Base-by-base conservation (phyloP, 2,113 vertebrate genomes). In the Taurulus bubalis region DNA sequence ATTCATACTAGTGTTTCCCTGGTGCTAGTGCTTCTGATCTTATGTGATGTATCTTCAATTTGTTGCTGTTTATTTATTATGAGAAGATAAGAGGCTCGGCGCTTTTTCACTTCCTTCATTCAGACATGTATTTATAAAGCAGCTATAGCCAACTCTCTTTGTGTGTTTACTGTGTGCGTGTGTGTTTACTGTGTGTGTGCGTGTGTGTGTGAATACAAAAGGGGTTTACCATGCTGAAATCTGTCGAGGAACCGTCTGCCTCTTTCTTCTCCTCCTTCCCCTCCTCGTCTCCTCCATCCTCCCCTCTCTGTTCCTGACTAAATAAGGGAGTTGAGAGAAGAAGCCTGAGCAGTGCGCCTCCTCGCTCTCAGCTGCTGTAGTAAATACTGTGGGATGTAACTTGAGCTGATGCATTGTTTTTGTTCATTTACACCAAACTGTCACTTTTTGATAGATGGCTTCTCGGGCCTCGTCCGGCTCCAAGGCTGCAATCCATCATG, bases 281-380 rank as follows among this genome's bases (percentile, higher is more conserved):
- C 51, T 80, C 63, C 38, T 58, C 65, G 8, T 70, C 51, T 80
- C 63, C 32, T 58, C 65, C 8, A 0, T 58, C 58, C 51, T 24
- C 40, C 11, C 49, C 38, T n/a, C 36, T 83, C 62, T 71, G 47
- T 68, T 92, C 87, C 82, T 92, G 91, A 82, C 93, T 95, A 95
- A 95, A 95, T 94, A 94, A 90, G 94, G 92, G 90, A 86, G 92
- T 87, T 77, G 73, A 20, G 85, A 78, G 72, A 42, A 42, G 77
- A 78, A 84, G 82, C 72, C 80, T 68, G 84, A 55, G 56, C 56
- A 79, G 75, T 68, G 6, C 60, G 71, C 87, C 75, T 77, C 72
- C 86, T 74, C 59, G n/a, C 4, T 72, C 2, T 73, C 75, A 42
- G 70, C 83, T 45, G 82, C 83, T 82, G 64, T 59, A 71, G 72